phyloP scores from a whole-genome alignment of 2,797 vertebrate species.

The Chanos chanos region DNA sequence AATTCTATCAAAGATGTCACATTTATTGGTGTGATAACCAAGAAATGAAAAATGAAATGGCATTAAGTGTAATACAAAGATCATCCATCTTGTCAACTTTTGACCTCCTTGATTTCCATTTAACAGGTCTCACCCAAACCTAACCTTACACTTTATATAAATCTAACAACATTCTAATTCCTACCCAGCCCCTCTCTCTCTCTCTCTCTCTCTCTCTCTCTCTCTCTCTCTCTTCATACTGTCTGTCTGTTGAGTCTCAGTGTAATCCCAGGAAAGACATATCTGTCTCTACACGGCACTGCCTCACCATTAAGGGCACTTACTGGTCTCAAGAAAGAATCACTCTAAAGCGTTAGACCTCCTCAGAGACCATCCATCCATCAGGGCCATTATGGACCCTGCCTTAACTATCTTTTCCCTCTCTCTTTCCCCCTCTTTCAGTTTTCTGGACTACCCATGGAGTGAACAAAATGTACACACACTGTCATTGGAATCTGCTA shows the following conservation, averaged over 20 bases:
- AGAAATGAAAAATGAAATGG: too few species aligned
- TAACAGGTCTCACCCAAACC: too few species aligned
- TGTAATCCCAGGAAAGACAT: slow-evolving; percentile 31
- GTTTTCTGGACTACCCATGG: slow-evolving; percentile 43
- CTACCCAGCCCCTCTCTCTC: neutral
- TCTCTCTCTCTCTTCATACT: neutral
- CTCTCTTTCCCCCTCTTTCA: too few species aligned
- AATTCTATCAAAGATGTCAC: too few species aligned
- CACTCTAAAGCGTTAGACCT: slow-evolving; percentile 54
- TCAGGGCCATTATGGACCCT: slow-evolving; percentile 74
- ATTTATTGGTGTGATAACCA: too few species aligned
- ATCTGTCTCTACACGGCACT: neutral
- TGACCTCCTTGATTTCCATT: too few species aligned
- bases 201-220: neutral
- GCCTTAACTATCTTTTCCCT: too few species aligned
- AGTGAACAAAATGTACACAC: slow-evolving; percentile 75
- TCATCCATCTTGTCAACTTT: too few species aligned
- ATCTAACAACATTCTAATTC: too few species aligned
- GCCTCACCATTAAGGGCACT: slow-evolving; percentile 25
- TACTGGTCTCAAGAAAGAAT: slow-evolving; percentile 27
- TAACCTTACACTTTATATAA: too few species aligned
- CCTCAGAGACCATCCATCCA: slow-evolving; percentile 68
- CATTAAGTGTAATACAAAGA: too few species aligned
- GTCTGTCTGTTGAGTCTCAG: slow-evolving; percentile 4
- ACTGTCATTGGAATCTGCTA: slow-evolving; percentile 76